phyloP scores from a whole-genome alignment of 2,888 invertebrate genomes.

The Epirrhoe tristata region DNA sequence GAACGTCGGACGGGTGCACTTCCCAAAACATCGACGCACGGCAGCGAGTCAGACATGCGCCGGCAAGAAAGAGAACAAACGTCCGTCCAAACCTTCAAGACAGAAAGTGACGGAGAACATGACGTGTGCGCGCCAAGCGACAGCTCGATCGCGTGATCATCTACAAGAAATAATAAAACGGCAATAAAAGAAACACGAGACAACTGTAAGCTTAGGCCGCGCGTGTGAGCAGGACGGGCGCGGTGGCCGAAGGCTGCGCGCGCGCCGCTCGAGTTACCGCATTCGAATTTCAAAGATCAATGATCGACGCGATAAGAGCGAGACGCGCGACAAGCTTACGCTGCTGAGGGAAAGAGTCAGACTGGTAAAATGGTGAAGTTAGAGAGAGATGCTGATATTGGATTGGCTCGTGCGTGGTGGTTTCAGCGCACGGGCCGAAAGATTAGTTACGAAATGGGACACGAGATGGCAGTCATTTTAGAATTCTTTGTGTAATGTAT shows the following conservation, averaged over 20 bases:
- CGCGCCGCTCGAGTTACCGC: constrained; percentile 82
- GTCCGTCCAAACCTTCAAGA: constrained; percentile 38
- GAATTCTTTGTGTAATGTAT: background rate
- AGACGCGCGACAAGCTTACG: constrained; percentile 67
- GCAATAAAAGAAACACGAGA: constrained; percentile 85
- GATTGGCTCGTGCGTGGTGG: constrained; percentile 82
- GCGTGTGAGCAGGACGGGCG: constrained; percentile 74
- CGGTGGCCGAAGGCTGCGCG: constrained; percentile 73
- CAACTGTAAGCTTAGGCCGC: constrained; percentile 69
- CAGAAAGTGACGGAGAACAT: constrained; percentile 62
- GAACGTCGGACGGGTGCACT: constrained; percentile 85
- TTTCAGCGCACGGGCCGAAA: constrained; percentile 61
- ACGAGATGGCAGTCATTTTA: constrained; percentile 69
- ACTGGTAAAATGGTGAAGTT: constrained; percentile 39
- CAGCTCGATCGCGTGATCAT: constrained; percentile 85
- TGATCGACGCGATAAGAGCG: constrained; percentile 82
- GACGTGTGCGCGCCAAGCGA: constrained; percentile 85
- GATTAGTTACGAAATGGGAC: constrained; percentile 40
- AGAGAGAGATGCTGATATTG: constrained; percentile 56
- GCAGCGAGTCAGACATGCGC: constrained; percentile 82
- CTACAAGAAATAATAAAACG: constrained; percentile 86
- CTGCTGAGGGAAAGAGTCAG: constrained; percentile 55
- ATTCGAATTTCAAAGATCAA: constrained; percentile 84
- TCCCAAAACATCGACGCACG: constrained; percentile 86
- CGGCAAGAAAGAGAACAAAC: constrained; percentile 63